A percentile compares a stretch with the other conserved stretches of the same genome.
These are phyloP conservation scores for Potorous gilbertii DNA, from an alignment of 2,797 vertebrate genomes.

Conservation along the genomic window DNA sequence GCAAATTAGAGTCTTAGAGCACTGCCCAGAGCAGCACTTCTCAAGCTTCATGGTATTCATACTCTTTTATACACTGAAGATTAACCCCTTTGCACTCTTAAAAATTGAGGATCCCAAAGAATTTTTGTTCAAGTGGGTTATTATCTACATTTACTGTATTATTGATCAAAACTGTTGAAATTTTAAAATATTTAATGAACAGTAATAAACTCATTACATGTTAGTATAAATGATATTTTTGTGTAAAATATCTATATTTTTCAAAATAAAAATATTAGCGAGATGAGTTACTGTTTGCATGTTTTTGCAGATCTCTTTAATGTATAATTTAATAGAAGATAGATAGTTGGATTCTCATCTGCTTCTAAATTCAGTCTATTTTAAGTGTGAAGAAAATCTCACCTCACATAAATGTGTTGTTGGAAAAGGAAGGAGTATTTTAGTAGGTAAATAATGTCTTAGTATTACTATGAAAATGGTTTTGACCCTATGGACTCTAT, in stretches of 20 bases:
- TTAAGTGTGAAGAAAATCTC: too few species aligned
- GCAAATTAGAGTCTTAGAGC: not conserved
- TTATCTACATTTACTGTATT: not conserved
- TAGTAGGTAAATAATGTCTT: too few species aligned
- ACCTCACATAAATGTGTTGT: too few species aligned
- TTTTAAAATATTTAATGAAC: not conserved
- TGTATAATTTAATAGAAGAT: not conserved
- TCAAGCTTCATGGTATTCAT: not conserved
- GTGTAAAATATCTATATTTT: not conserved
- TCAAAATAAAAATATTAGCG: not conserved
- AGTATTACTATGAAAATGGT: too few species aligned
- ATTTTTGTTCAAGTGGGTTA: not conserved
- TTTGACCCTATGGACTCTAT: too few species aligned
- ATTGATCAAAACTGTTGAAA: not conserved
- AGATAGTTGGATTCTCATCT: not conserved
- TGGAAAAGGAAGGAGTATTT: too few species aligned
- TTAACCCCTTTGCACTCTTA: too few species aligned
- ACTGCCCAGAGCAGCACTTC: not conserved
- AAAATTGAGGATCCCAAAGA: not conserved
- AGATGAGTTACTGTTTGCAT: not conserved
- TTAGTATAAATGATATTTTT: not conserved
- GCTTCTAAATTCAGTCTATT: not conserved
- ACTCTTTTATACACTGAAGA: too few species aligned
- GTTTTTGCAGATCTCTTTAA: not conserved
- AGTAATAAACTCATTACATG: not conserved